Evolutionary conservation across 1,140 invertebrate genomes (phyloP).

Genomic region (Papilio xuthus): DNA sequence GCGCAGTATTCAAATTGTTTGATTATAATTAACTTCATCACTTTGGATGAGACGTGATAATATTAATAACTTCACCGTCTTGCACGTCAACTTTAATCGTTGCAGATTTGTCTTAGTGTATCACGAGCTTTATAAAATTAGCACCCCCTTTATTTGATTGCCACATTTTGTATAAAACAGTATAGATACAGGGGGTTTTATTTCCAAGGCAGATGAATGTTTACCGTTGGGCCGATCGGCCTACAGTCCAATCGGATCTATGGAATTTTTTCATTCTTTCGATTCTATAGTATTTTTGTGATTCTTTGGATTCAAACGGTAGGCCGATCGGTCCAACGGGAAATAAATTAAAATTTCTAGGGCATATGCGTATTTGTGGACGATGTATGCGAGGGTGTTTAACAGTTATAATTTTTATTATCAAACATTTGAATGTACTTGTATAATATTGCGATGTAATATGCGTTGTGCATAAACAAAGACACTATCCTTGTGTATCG

Average conservation of each 20-base stretch:
- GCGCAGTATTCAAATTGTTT: slow-evolving; percentile 61
- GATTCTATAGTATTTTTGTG: no score
- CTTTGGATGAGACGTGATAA: slow-evolving; percentile 42
- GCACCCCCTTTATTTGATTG: slow-evolving; percentile 6
- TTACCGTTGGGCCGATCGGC: no score
- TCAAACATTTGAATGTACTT: not conserved
- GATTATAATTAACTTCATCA: slow-evolving; percentile 73
- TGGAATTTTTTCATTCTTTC: no score
- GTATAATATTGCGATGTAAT: not conserved
- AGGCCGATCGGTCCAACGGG: no score
- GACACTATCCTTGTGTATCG: slow-evolving; percentile 40
- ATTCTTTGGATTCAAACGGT: no score
- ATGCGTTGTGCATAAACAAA: slow-evolving; percentile 27
- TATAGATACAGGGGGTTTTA: not conserved
- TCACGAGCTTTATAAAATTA: slow-evolving; percentile 47
- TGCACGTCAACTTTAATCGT: slow-evolving; percentile 65
- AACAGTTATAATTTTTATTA: no score
- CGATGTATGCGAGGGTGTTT: no score
- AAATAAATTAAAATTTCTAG: no score
- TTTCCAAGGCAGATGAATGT: no score
- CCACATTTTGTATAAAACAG: not conserved
- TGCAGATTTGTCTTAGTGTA: slow-evolving; percentile 57
- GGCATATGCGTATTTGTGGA: no score
- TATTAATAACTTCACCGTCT: slow-evolving; percentile 62
- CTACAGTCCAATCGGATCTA: no score